Base-by-base conservation (phyloP, 2,113 vertebrate species). In the Trogon melanurus region DNA sequence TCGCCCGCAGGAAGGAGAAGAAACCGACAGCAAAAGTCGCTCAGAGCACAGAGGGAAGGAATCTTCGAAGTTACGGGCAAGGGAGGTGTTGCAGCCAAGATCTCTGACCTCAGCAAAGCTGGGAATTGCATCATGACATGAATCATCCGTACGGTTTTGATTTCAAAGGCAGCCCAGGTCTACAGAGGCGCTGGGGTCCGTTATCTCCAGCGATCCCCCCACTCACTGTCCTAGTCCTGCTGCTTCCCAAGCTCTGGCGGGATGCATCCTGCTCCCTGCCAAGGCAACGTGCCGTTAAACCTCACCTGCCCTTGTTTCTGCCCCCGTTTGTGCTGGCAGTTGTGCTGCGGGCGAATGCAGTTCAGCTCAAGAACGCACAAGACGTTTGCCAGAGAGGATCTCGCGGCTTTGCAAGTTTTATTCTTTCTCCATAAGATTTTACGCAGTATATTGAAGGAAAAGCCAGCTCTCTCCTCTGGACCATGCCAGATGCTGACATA, bases 101-200 rank as follows among this genome's bases (percentile, higher is more conserved):
- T 47, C 29, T 58, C 36, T 14, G 16, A 10, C 10, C 56, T 34
- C 85, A 11, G 11, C 11, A 1, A 26, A 15, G 66, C 30, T 66
- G 48, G 45, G 47, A 38, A 29, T 74, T 51, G 53, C 32, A 3
- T 29, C 11, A 64, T 3, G 2, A 44, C 57, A 14, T 1, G 4
- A 25, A 79, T 54, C 61, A 19, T 13, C 48, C 0, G 0, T 34
- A 27, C 2, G 1, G 9, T 32, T 88, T 48, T 10, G 1, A n/a
- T 62, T 22, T 5, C 53, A 20, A 18, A 65, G 27, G 27, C 16
- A 56, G 27, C 65, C 18, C 38, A 21, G 32, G 25, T 27, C 38
- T 65, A 7, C 5, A 9, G 18, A 56, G 32, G 13, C 5, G 0
- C 26, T 0, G 1, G 30, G 54, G 9, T 48, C 38, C 5, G 10